These are phyloP conservation scores for Oeneis ivallda DNA, from an alignment of 2,888 invertebrate species.

Conservation along the genomic window DNA sequence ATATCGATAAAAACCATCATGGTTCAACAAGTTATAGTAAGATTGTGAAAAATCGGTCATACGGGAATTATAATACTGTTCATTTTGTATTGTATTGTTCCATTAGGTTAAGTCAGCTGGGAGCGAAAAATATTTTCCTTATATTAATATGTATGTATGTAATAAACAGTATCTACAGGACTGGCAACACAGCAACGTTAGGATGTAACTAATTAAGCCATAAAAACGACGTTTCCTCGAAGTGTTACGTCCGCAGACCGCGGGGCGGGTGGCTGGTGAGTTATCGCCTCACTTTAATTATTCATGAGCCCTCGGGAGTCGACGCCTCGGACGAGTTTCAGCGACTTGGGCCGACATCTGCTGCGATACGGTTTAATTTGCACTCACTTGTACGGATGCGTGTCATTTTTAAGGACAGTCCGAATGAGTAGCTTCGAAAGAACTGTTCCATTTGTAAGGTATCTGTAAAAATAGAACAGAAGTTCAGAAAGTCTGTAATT, in stretches of 20 bases:
- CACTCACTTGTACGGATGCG: conserved; percentile 45
- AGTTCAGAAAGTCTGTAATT: too few species aligned
- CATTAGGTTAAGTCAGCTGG: too few species aligned
- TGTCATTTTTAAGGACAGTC: conserved; percentile 13
- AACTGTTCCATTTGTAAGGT: not conserved
- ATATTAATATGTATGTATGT: not conserved
- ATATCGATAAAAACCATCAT: too few species aligned
- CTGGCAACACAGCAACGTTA: conserved; percentile 31
- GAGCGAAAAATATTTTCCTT: too few species aligned
- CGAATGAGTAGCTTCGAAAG: not conserved
- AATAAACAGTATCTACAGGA: not conserved
- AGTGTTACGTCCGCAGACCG: conserved; percentile 58
- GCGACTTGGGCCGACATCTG: conserved; percentile 66
- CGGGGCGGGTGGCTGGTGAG: conserved; percentile 60
- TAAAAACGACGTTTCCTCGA: conserved; percentile 68
- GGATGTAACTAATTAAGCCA: conserved; percentile 73
- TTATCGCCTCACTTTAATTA: conserved; percentile 75
- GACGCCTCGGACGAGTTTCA: conserved; percentile 53
- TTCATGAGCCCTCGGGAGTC: conserved; percentile 61
- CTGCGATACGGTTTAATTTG: conserved; percentile 65
- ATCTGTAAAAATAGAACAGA: not conserved
- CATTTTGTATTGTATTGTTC: too few species aligned
- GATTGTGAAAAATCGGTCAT: too few species aligned
- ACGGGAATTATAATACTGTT: too few species aligned
- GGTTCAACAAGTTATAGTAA: too few species aligned